Conservation (phyloP, 2,888 invertebrate species). For the Malthinus seriepunctatus region DNA sequence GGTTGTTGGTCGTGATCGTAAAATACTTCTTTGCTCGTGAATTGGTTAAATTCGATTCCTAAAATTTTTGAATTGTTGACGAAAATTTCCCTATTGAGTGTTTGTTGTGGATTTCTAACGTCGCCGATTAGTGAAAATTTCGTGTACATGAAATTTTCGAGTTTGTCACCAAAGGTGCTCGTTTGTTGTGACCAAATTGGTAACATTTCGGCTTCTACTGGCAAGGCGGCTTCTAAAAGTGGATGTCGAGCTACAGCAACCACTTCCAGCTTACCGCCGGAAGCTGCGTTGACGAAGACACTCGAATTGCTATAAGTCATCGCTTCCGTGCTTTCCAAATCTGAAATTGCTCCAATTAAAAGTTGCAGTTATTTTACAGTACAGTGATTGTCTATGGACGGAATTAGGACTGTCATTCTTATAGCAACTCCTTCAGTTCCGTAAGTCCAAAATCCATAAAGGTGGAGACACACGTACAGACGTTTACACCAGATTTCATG, state of each 20-base stretch:
- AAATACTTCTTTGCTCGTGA: slow-evolving; percentile 86
- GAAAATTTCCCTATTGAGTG: slow-evolving; percentile 75
- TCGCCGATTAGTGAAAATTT: slow-evolving; percentile 83
- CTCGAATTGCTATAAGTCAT: slow-evolving; percentile 79
- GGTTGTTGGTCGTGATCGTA: slow-evolving; percentile 83
- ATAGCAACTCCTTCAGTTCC: too few species aligned
- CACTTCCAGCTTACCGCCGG: slow-evolving; percentile 74
- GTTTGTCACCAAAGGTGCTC: slow-evolving; percentile 73
- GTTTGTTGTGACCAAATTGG: slow-evolving; percentile 88
- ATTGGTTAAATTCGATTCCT: slow-evolving; percentile 92
- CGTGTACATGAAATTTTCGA: slow-evolving; percentile 79
- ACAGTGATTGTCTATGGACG: too few species aligned
- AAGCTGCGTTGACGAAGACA: slow-evolving; percentile 73
- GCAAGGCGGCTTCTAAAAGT: slow-evolving; percentile 78
- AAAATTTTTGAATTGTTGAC: slow-evolving; percentile 89
- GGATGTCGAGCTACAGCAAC: slow-evolving; percentile 83
- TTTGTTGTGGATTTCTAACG: slow-evolving; percentile 83
- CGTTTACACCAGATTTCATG: too few species aligned
- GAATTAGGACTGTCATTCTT: too few species aligned
- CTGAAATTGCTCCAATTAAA: slow-evolving; percentile 43
- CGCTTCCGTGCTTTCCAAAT: slow-evolving; percentile 73
- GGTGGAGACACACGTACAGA: too few species aligned
- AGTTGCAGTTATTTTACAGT: too few species aligned
- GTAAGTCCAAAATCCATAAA: too few species aligned
- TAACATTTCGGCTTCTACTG: slow-evolving; percentile 88